Evolutionary conservation across 2,888 invertebrate species (phyloP), one percentile per base, ranked within the genome.

Genomic region (Epirrita christyi): DNA sequence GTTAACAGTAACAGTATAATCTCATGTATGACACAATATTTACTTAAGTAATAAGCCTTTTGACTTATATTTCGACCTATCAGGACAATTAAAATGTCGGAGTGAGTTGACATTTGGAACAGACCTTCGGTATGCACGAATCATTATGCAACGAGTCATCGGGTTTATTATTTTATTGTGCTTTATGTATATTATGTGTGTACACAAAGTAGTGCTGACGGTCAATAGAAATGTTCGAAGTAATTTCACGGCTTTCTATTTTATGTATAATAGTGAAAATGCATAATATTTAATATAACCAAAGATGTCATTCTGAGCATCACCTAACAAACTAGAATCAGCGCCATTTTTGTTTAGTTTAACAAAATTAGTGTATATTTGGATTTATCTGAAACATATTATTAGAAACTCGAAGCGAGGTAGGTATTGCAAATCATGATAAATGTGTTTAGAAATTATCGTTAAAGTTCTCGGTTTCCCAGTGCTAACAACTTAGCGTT

Each of bases 201-300:
- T 59, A 45, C 58, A 61, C 47, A 63, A 59, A 55, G 38, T 49
- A 38, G 46, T 55, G 70, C 61, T 64, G 67, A 62, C 57, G 61
- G 61, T 63, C 67, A 66, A 63, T 70, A 73, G 68, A 72, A 69
- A 68, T 59, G 57, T 64, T 67, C 57, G 52, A 68, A 66, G 64
- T 47, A 68, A 72, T 81, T 82, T 81, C 77, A 73, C 78, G 71
- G 69, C 81, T 81, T 79, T 81, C 80, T 69, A 63, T 64, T 70
- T 43, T 36, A 43, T 48, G 29, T 38, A 37, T 44, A 37, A 29
- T 38, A 44, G 44, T 48, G 48, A 48, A 32, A 41, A 41, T 32
- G 40, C 32, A 37, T 21, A 15, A 13, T 32, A 41, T 41, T n/a
- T n/a, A n/a, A n/a, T n/a, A n/a, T n/a, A n/a, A n/a, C n/a, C n/a